Conservation (phyloP, 2,113 vertebrate species). For the Eulemur rufifrons region DNA sequence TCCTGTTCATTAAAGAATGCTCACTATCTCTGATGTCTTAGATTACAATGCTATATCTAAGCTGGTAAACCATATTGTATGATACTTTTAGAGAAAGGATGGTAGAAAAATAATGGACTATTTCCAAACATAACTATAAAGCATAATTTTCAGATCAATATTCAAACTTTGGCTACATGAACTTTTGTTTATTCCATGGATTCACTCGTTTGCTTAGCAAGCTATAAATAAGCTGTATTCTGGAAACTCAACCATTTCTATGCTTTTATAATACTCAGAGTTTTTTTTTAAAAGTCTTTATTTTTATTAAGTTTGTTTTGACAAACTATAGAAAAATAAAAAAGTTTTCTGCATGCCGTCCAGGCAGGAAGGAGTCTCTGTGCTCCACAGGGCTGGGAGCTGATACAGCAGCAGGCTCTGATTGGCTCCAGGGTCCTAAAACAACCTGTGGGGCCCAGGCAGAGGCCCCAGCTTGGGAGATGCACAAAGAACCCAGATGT, state of each 20-base stretch:
- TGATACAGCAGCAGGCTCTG: background rate
- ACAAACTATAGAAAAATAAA: background rate
- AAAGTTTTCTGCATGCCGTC: background rate
- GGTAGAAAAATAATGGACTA: background rate
- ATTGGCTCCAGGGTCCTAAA: background rate
- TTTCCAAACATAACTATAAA: background rate
- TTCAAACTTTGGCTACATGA: background rate
- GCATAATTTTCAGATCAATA: background rate
- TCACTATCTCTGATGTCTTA: background rate
- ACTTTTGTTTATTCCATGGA: background rate
- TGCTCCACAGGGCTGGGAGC: background rate
- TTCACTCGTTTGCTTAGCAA: background rate
- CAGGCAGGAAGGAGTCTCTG: background rate
- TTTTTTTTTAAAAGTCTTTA: background rate
- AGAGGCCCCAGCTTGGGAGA: background rate
- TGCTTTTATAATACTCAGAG: background rate
- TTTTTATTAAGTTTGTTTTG: background rate
- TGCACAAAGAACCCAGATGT: background rate
- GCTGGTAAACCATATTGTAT: background rate
- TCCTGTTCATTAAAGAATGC: background rate
- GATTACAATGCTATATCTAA: background rate
- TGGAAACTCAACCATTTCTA: background rate
- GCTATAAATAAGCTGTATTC: background rate
- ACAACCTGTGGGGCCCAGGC: accelerated
- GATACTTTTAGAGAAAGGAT: background rate